Base-by-base conservation (phyloP, 2,113 vertebrate genomes). In the Panthera tigris region DNA sequence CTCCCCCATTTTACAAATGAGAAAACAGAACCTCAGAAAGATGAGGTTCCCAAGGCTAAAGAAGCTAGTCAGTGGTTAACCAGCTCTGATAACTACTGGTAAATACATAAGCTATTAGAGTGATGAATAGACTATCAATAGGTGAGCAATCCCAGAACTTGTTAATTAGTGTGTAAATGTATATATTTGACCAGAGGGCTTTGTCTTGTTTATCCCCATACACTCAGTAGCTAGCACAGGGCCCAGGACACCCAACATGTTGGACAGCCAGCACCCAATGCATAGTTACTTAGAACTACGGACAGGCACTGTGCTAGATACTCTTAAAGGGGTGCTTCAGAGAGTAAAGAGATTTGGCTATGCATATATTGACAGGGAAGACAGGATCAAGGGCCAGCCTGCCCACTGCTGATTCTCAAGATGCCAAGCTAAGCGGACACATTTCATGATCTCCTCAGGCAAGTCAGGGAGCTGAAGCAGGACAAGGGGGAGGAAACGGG, bases 21-120 rank as follows among this genome's bases (percentile, higher is more conserved):
- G 66, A 33, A 91, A 91, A 69, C 18, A 66, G 86, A 91, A 21
- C 31, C 39, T 92, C 96, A 79, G 76, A 93, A 89, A 95, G 79
- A 45, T 69, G 31, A 52, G 68, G 45, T 86, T 73, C 73, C 71
- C 78, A 73, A 94, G 73, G 73, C 61, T 68, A 76, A 94, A 81
- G 78, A 94, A 96, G 73, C 82, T 93, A 83, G 85, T 79, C 45
- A 65, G 55, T 79, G 55, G 48, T 68, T 93, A 89, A 93, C 73
- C 76, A 94, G 81, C 78, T 95, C 73, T 91, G 73, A 65, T 63
- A 89, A 92, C 92, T 96, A 94, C 93, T 96, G 85, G 94, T 94
- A 93, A 95, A 94, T 91, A 97, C 82, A 91, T 95, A 97, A 97
- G 31, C 65, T 81, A 82, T 83, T 79, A 27, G 31, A 52, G 6